Conservation (phyloP, 2,797 vertebrate species). For the Triplophysa yarkandensis region DNA sequence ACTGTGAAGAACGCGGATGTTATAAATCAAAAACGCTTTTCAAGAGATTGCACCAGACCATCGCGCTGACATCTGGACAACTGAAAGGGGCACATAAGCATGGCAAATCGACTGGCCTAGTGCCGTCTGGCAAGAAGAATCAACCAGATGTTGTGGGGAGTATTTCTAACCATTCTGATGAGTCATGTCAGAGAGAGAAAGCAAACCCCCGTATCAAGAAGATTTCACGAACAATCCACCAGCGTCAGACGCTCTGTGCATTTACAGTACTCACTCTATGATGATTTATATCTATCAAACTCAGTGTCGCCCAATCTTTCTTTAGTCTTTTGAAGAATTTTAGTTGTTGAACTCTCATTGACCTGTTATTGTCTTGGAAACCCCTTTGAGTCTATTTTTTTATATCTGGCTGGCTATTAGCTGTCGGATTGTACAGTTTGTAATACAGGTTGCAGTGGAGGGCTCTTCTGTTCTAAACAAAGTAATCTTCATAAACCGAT, state of each 20-base stretch:
- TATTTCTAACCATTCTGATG: conserved; percentile 53
- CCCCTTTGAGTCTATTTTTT: conserved; percentile 22
- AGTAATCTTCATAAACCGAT: neutral
- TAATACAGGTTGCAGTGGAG: neutral
- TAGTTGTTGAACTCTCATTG: conserved; percentile 32
- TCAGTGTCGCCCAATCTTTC: neutral
- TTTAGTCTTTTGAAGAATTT: conserved; percentile 23
- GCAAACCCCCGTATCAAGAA: conserved; percentile 37
- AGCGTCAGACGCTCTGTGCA: neutral
- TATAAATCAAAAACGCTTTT: conserved; percentile 63
- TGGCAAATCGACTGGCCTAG: conserved; percentile 66
- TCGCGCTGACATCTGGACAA: conserved; percentile 75
- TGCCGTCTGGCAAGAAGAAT: conserved; percentile 68
- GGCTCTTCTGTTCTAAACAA: conserved; percentile 8
- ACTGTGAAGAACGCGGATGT: conserved; percentile 64
- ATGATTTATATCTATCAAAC: neutral
- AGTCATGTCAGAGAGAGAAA: conserved; percentile 52
- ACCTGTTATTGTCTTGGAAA: conserved; percentile 35
- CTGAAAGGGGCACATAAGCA: conserved; percentile 65
- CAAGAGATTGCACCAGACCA: conserved; percentile 68
- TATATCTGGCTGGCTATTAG: conserved; percentile 2
- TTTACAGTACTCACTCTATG: neutral
- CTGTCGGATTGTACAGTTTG: conserved; percentile 10
- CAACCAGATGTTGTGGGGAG: conserved; percentile 71
- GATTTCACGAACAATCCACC: conserved; percentile 35